Base-by-base conservation (phyloP, 2,113 vertebrate genomes). In the Lucifuga dentata region DNA sequence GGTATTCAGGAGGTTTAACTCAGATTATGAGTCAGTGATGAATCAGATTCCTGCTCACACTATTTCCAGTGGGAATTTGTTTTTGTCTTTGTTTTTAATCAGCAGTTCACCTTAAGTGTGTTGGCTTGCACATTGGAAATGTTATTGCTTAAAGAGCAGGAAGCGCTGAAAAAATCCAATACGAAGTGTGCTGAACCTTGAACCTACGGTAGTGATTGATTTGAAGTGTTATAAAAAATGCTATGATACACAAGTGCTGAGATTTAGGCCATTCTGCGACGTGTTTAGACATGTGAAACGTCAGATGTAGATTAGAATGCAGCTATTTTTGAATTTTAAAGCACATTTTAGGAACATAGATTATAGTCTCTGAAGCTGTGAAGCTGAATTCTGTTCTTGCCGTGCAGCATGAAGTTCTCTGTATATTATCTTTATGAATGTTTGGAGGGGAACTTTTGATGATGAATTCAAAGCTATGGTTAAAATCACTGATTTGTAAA, bases 21-120 rank as follows among this genome's bases (percentile, higher is more conserved):
- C 16, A 56, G 0, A 61, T 69, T 17, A 59, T 39, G 35, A 35
- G 49, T 59, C 51, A n/a, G 32, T 76, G 61, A 74, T 71, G 38
- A 66, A 73, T 35, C 45, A 65, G 45, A 46, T 49, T 49, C 39
- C 11, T 1, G n/a, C 1, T 7, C n/a, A 26, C 29, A 41, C 0
- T 9, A 17, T 29, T 16, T 8, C 46, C 41, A 13, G 50, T 10
- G 51, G 35, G 57, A 23, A n/a, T 3, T 50, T 12, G 50, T n/a
- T 19, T 20, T 24, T 26, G 8, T 19, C 29, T 50, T n/a, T n/a
- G n/a, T 8, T 64, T 9, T 8, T 59, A 48, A 24, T 49, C 11
- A 19, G 13, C 3, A 21, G 3, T 41, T 10, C 19, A 21, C 17
- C 38, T n/a, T 23, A 9, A n/a, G 11, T 16, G 1, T 46, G 32